Conservation (phyloP, 2,113 vertebrate genomes). For the Ursus arctos region DNA sequence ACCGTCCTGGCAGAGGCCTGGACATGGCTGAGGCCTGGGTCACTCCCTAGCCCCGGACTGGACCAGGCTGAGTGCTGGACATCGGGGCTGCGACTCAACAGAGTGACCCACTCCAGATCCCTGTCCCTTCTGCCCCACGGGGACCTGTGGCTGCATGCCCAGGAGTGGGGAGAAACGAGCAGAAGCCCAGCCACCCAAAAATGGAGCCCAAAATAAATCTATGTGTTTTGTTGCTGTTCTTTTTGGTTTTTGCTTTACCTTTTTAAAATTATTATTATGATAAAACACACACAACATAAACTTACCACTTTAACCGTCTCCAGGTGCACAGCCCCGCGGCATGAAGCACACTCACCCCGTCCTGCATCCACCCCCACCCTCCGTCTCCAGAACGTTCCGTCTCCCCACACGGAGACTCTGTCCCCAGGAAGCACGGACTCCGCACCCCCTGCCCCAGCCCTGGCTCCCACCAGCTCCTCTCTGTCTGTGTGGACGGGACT, state of each 20-base stretch:
- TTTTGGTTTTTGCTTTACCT: neutral
- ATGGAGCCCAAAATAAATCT: neutral
- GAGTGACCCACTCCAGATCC: neutral
- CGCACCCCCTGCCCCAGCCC: neutral
- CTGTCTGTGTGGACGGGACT: too few species aligned
- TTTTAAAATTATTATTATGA: neutral
- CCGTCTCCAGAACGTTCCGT: neutral
- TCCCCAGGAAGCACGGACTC: neutral
- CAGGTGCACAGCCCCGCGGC: rapidly evolving
- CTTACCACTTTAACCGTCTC: rapidly evolving
- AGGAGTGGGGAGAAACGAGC: neutral
- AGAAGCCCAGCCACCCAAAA: neutral
- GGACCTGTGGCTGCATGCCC: neutral
- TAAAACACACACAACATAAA: neutral
- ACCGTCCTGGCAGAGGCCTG: neutral
- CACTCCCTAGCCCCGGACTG: too few species aligned
- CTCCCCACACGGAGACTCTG: neutral
- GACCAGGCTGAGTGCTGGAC: neutral
- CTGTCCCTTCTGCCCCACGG: neutral
- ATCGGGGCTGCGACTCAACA: neutral
- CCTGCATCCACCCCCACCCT: too few species aligned
- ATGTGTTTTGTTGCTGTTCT: neutral
- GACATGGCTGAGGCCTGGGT: neutral
- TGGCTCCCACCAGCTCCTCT: too few species aligned
- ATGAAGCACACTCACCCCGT: neutral